Evolutionary conservation across 2,113 vertebrate species (phyloP).

Genomic region (Onychostoma macrolepis): DNA sequence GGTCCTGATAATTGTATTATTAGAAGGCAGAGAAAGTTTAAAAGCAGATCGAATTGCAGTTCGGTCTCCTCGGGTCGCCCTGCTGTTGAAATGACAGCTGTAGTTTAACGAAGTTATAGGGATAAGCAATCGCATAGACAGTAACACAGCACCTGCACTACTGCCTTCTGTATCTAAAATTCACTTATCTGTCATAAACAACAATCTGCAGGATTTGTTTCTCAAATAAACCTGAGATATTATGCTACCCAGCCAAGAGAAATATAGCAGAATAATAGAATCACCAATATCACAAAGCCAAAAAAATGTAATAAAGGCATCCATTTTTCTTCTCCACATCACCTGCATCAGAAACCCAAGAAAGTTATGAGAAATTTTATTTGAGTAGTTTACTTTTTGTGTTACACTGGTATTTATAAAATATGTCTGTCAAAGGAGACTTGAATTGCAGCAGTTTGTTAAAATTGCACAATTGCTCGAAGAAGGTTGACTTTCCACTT

Average conservation of each 20-base stretch:
- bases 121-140: background rate
- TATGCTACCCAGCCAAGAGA: background rate
- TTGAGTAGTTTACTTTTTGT: background rate
- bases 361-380: background rate
- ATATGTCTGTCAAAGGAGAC: background rate
- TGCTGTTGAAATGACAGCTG: background rate
- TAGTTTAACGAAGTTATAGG: background rate
- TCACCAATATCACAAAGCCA: background rate
- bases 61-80: background rate
- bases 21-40: background rate
- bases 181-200: background rate
- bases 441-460: background rate
- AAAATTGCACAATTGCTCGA: background rate
- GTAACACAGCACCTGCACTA: background rate
- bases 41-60: background rate
- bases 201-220: slow-evolving; percentile 11
- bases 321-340: background rate
- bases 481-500: background rate
- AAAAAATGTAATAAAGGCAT: background rate
- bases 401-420: background rate
- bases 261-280: background rate
- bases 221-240: slow-evolving; percentile 1
- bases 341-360: background rate
- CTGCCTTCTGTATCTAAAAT: background rate
- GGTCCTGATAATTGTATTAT: slow-evolving; percentile 26